These are phyloP conservation scores for Mirza zaza DNA, from an alignment of 2,113 vertebrate genomes.

Conservation along the genomic window DNA sequence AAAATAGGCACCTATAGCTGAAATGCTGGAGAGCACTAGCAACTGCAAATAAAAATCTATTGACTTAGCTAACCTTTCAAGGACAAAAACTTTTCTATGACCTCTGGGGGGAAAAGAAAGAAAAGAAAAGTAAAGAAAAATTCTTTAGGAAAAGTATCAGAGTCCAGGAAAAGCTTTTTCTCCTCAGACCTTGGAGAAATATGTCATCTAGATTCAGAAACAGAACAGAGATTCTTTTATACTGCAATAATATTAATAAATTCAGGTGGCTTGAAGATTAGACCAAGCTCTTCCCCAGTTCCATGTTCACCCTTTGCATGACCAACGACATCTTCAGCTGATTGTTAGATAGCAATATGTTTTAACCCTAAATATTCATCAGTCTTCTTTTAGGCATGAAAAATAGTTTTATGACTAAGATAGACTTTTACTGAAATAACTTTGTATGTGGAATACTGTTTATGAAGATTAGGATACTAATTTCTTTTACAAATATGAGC, in stretches of 20 bases:
- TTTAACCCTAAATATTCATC: neutral
- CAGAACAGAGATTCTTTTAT: conserved; percentile 59
- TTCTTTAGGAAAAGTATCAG: conserved; percentile 53
- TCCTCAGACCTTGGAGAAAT: conserved; percentile 60
- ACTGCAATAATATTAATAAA: conserved; percentile 68
- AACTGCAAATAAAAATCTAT: conserved; percentile 64
- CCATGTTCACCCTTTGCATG: neutral
- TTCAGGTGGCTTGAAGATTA: conserved; percentile 72
- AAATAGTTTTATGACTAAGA: neutral
- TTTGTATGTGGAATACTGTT: neutral
- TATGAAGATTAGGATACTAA: neutral
- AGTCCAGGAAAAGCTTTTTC: conserved; percentile 49
- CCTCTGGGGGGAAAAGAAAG: conserved; percentile 51
- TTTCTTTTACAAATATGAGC: neutral
- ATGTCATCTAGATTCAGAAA: conserved; percentile 66
- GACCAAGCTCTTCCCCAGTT: conserved; percentile 30
- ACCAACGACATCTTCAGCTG: neutral
- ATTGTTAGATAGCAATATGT: neutral
- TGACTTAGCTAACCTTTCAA: conserved; percentile 71
- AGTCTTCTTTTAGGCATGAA: neutral
- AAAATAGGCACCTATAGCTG: conserved; percentile 51
- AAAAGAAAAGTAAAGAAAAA: neutral
- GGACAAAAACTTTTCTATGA: conserved; percentile 77
- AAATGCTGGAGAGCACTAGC: conserved; percentile 30
- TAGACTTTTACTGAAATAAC: neutral